Evolutionary conservation across 2,113 vertebrate species (phyloP).

Genomic region (Acanthisitta chloris): DNA sequence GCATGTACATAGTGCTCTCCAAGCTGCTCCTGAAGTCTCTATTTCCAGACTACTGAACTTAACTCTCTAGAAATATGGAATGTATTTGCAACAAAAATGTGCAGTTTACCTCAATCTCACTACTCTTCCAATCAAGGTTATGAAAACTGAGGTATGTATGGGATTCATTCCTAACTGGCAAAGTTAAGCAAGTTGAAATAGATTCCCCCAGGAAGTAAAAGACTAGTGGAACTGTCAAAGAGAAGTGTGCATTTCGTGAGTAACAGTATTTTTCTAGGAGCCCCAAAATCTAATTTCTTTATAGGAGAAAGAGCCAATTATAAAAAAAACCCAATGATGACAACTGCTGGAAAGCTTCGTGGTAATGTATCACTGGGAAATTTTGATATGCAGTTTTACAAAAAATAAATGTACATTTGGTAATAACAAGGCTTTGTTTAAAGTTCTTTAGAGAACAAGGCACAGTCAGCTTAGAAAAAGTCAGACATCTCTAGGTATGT

Average conservation of each 20-base stretch:
- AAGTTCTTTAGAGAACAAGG: not conserved
- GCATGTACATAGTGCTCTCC: accelerated
- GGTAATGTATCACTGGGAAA: not conserved
- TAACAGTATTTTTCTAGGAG: not conserved
- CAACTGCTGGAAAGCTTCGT: not conserved
- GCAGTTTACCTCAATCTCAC: not conserved
- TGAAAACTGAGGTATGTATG: not conserved
- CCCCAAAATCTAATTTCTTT: not conserved
- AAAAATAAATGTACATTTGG: not conserved
- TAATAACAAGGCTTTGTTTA: not conserved
- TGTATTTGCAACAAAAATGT: not conserved
- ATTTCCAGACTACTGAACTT: not conserved
- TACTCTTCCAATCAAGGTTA: not conserved
- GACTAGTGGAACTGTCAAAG: not conserved
- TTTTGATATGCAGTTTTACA: not conserved
- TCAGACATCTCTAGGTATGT: not conserved
- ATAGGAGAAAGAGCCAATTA: not conserved
- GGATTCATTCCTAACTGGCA: not conserved
- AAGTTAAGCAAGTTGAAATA: not conserved
- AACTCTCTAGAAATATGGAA: not conserved
- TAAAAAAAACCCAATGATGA: not conserved
- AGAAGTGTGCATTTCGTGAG: not conserved
- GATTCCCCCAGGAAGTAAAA: not conserved
- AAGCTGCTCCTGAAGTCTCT: not conserved
- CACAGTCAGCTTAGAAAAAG: not conserved